Percentiles rank a stretch among this genome's conserved stretches.
These are phyloP conservation scores for Teinopalpus imperialis DNA, from an alignment of 2,888 invertebrate genomes.

Conservation along the genomic window DNA sequence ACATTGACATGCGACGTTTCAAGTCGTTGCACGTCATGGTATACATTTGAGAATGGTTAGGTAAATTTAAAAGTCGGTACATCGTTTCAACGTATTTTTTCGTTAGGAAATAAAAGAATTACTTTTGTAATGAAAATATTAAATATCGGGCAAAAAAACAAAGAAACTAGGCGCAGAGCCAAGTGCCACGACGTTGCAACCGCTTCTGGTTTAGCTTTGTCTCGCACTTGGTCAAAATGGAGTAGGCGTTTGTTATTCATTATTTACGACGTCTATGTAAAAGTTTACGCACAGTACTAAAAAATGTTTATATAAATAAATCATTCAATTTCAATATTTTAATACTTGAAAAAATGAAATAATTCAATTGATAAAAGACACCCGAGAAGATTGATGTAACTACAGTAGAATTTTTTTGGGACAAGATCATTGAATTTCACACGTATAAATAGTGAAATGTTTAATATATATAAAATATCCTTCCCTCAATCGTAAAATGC, in stretches of 20 bases:
- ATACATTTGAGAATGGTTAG: conserved; percentile 27
- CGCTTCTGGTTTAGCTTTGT: conserved; percentile 46
- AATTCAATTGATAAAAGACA: too few species aligned
- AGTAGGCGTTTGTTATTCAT: conserved; percentile 36
- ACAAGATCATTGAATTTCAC: too few species aligned
- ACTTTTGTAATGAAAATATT: conserved; percentile 40
- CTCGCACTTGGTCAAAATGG: conserved; percentile 37
- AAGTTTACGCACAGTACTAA: conserved; percentile 26
- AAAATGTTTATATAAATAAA: too few species aligned
- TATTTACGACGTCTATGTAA: conserved; percentile 28
- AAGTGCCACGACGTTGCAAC: conserved; percentile 57
- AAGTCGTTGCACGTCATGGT: conserved; percentile 14
- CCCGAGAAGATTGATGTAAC: too few species aligned
- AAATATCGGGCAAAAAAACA: conserved; percentile 52
- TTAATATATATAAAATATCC: too few species aligned
- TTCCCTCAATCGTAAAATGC: too few species aligned
- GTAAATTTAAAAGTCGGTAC: conserved; percentile 25
- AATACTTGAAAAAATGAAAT: too few species aligned
- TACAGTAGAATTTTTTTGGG: too few species aligned
- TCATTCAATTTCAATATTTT: too few species aligned
- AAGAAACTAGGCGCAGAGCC: conserved; percentile 64
- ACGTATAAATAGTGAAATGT: too few species aligned
- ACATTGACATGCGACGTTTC: conserved; percentile 14
- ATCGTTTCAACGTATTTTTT: conserved; percentile 15
- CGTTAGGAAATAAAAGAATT: conserved; percentile 34